Evolutionary conservation across 2,113 vertebrate species (phyloP), one percentile per base, ranked within the genome.

Genomic region (Corapipo altera): DNA sequence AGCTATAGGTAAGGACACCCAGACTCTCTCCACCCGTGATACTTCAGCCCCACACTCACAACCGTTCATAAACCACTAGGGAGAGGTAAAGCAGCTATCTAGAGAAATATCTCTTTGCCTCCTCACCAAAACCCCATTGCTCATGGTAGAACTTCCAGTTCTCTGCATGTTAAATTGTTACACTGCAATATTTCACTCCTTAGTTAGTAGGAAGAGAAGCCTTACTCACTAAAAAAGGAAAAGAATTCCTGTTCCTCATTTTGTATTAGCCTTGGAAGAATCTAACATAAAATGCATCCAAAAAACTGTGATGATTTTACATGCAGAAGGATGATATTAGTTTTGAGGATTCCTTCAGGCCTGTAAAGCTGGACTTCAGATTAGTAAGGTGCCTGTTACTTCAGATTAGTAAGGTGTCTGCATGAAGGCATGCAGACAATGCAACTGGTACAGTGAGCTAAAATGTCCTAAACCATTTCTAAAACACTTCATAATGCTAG

Each of bases 401-500:
- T 86, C 12, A 30, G 69, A 55, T 65, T 67, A 84, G 23, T 26
- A 81, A 93, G 49, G 79, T n/a, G n/a, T n/a, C n/a, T n/a, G n/a
- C n/a, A n/a, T 55, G 80, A 67, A 94, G 66, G 54, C 58, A 24
- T 6, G 28, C 73, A 92, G 80, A 92, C 77, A 90, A 54, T 17
- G 28, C 0, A 1, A 57, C 52, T 30, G 52, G 65, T 77, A 59
- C 49, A 84, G 54, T 2, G 41, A 93, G 49, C 76, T 54, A 37
- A 81, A 92, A 81, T 22, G 52, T 80, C 92, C 64, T 78, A 78
- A 93, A 88, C 55, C n/a, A 78, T 80, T 93, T 88, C 82, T 67
- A 55, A 66, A 88, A 55, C 41, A 85, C 61, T 89, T 73, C 61
- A 54, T 51, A 94, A 74, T 62, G 74, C 88, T 77, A 96, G 91